These are phyloP conservation scores for human DNA, from an alignment of 2,113 vertebrate genomes.

Conservation along the genomic window GRCh38 chr13:99956501-99957000, in stretches of 20 bases:
- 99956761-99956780: slow-evolving; percentile 80
- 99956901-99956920: slow-evolving; percentile 90
- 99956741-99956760: slow-evolving; percentile 84
- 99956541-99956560: neutral
- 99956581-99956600: neutral
- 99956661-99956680: slow-evolving; percentile 86
- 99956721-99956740: slow-evolving; percentile 84
- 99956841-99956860: slow-evolving; percentile 96
- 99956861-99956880: slow-evolving; percentile 92
- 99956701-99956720: slow-evolving; percentile 84
- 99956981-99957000: slow-evolving; percentile 82
- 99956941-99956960: slow-evolving; percentile 94
- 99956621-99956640: slow-evolving; percentile 79
- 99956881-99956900: slow-evolving; percentile 90
- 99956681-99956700: slow-evolving; percentile 84
- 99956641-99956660: slow-evolving; percentile 80
- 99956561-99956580: neutral
- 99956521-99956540: neutral
- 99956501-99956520: neutral
- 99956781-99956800: slow-evolving; percentile 85
- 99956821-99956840: slow-evolving; percentile 93
- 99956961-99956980: slow-evolving; percentile 91
- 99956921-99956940: slow-evolving; percentile 90
- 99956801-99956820: slow-evolving; percentile 92
- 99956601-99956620: slow-evolving; percentile 38